Percentiles rank a stretch among this genome's conserved stretches.
Conservation (phyloP, 2,113 vertebrate genomes). For the Cygnus buccinator region DNA sequence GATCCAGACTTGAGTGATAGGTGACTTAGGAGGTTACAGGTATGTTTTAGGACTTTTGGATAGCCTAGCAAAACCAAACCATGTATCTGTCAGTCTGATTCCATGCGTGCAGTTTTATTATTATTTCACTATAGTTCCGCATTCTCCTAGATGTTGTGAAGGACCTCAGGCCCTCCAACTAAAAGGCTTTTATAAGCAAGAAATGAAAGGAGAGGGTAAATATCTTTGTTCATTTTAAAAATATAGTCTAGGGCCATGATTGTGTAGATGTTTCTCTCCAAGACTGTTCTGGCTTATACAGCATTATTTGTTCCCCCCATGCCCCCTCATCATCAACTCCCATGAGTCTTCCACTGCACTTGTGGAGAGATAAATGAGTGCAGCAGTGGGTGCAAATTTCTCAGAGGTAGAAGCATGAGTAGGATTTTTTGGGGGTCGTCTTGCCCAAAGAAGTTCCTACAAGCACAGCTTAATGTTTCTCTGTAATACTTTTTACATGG, state of each 20-base stretch:
- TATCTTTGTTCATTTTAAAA: background rate
- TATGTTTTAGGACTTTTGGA: background rate
- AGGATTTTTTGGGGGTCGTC: background rate
- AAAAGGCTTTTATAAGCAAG: background rate
- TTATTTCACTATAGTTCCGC: background rate
- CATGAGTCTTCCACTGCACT: background rate
- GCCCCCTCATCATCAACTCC: background rate
- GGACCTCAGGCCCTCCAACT: background rate
- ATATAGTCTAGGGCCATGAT: background rate
- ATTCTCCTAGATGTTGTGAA: background rate
- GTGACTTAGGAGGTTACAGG: background rate
- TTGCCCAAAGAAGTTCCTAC: background rate
- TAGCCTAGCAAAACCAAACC: background rate
- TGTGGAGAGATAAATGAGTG: rapidly evolving
- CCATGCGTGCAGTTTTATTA: background rate
- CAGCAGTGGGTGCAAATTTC: too few relatives aligned
- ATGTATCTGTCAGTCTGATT: background rate
- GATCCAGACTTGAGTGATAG: background rate
- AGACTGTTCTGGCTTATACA: background rate
- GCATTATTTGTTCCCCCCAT: background rate
- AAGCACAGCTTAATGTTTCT: background rate
- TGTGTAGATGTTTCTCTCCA: background rate
- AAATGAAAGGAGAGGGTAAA: background rate
- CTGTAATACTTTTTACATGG: background rate
- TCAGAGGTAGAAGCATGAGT: background rate